Evolutionary conservation across 35 echinoderm and acorn worm species (phyloP).

Genomic region (Heliocidaris tuberculata): DNA sequence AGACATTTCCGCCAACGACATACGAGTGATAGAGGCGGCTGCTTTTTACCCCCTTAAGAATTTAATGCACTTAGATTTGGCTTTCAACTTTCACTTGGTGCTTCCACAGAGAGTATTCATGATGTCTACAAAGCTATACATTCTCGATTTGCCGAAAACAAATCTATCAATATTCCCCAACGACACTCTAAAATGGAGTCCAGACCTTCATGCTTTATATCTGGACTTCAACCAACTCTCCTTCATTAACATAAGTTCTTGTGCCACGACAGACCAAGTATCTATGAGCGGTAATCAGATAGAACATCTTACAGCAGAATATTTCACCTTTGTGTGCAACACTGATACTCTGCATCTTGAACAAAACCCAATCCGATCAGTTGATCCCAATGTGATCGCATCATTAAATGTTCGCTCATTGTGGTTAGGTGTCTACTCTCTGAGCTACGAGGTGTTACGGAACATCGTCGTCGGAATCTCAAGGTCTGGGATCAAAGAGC

Average conservation of each 20-base stretch:
- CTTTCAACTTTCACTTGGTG: background rate
- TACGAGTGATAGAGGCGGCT: background rate
- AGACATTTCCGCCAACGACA: background rate
- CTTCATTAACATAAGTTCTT: background rate
- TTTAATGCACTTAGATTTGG: background rate
- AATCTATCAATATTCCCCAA: background rate
- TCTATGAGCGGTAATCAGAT: background rate
- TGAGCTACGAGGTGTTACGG: background rate
- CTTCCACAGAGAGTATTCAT: background rate
- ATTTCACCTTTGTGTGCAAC: background rate
- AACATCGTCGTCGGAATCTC: background rate
- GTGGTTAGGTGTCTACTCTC: background rate
- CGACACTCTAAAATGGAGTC: background rate
- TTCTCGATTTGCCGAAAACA: background rate
- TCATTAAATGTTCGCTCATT: background rate
- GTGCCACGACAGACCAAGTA: background rate
- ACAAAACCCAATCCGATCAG: background rate
- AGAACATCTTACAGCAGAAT: background rate
- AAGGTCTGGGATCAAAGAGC: background rate
- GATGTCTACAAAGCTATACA: background rate
- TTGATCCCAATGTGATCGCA: background rate
- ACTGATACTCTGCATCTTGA: background rate
- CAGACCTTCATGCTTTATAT: background rate
- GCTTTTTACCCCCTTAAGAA: background rate
- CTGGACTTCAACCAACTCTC: background rate